Evolutionary conservation across 2,888 invertebrate genomes (phyloP).

Genomic region (Allophyes oxyacanthae): DNA sequence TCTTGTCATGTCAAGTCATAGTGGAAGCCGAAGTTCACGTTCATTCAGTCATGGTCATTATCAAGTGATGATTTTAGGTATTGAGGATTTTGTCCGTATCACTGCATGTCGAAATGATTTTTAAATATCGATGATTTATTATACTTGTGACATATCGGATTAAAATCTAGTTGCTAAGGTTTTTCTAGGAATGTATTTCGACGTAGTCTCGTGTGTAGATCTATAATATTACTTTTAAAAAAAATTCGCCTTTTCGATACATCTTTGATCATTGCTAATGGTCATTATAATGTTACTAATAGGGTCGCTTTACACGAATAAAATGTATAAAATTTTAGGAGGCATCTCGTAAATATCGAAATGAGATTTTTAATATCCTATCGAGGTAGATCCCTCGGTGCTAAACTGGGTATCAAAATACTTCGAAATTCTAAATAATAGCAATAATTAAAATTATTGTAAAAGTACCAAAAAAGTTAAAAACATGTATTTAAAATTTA

Average conservation of each 20-base stretch:
- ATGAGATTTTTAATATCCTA: constrained; percentile 13
- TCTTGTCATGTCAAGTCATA: too few species aligned
- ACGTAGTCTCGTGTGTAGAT: constrained; percentile 20
- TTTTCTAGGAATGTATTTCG: constrained; percentile 15
- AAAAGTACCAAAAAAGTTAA: constrained; percentile 6
- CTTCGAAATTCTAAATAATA: constrained; percentile 8
- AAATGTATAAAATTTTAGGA: constrained; percentile 56
- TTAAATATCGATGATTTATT: too few species aligned
- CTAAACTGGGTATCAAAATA: constrained; percentile 18
- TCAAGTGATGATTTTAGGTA: too few species aligned
- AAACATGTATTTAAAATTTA: too few species aligned
- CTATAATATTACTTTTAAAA: constrained; percentile 3
- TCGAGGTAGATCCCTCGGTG: constrained; percentile 33
- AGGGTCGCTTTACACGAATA: constrained; percentile 53
- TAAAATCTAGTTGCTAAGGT: too few species aligned
- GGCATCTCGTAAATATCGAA: constrained; percentile 54
- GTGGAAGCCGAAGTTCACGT: too few species aligned
- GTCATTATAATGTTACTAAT: constrained; percentile 53
- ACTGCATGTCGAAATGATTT: too few species aligned
- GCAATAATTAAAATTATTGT: constrained; percentile 41
- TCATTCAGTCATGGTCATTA: too few species aligned
- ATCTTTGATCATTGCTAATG: constrained; percentile 41
- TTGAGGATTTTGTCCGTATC: too few species aligned
- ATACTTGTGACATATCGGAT: too few species aligned
- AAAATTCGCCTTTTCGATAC: constrained; percentile 31